A percentile compares a stretch with the other conserved stretches of the same genome.
These are phyloP conservation scores for Liolophura sinensis DNA, from an alignment of 1,140 invertebrate species.

Conservation along the genomic window DNA sequence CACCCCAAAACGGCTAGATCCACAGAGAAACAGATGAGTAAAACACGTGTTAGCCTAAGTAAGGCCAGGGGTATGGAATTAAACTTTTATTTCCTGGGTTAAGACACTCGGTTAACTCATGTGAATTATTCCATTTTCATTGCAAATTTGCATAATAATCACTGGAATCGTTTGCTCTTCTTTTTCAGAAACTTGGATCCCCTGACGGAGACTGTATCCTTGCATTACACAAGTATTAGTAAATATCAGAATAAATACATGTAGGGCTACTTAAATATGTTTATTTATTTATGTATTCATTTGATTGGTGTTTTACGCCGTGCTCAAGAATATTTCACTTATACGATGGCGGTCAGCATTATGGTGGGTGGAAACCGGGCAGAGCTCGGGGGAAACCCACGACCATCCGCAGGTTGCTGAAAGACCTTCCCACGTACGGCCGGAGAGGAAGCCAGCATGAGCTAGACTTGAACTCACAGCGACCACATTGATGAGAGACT, in stretches of 20 bases:
- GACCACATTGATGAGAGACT: no score
- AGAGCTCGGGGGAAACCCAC: no score
- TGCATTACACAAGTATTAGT: not conserved
- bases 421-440: no score
- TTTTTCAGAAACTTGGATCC: constrained; percentile 89
- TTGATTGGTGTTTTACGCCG: no score
- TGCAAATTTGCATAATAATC: not conserved
- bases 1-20: not conserved
- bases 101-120: not conserved
- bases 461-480: no score
- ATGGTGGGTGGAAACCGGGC: no score
- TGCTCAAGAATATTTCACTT: no score
- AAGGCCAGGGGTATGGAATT: not conserved
- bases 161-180: constrained; percentile 25
- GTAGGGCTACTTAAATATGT: no score
- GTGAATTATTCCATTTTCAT: not conserved
- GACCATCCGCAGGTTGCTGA: no score
- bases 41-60: not conserved
- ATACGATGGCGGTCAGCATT: no score
- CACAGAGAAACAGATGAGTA: not conserved
- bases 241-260: not conserved
- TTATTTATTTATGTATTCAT: no score
- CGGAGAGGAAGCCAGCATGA: no score
- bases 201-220: constrained; percentile 90
- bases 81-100: not conserved